A percentile compares a stretch with the other conserved stretches of the same genome.
phyloP scores from a whole-genome alignment of 2,797 vertebrate species.

The Steatocranus sp. region DNA sequence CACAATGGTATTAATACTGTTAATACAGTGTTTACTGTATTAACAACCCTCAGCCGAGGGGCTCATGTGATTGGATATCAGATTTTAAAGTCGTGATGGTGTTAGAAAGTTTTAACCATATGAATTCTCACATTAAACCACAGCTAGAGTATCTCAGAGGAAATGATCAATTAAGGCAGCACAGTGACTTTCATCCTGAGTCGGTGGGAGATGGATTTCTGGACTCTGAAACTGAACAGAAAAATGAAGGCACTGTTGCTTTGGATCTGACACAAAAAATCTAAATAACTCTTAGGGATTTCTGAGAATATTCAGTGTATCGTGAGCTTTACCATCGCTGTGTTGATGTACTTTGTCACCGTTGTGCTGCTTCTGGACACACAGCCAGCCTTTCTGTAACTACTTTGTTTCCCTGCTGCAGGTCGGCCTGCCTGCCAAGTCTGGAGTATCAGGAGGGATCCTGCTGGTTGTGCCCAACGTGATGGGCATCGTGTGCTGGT shows the following conservation, averaged over 20 bases:
- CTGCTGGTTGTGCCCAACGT: conserved; percentile 96
- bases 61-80: not conserved
- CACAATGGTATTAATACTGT: not conserved
- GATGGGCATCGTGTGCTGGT: conserved; percentile 98
- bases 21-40: not conserved
- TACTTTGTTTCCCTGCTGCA: conserved; percentile 37
- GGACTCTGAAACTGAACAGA: not conserved
- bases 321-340: not conserved
- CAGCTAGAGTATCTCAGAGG: not conserved
- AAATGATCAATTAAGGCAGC: not conserved
- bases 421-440: conserved; percentile 96
- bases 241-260: not conserved
- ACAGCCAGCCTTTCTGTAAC: not conserved
- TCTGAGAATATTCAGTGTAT: not conserved
- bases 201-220: not conserved
- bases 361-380: not conserved
- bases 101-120: not conserved
- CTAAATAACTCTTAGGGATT: not conserved
- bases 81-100: rapidly evolving
- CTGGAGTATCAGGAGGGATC: conserved; percentile 92
- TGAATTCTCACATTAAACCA: not conserved
- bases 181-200: not conserved
- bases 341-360: not conserved
- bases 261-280: not conserved
- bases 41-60: not conserved